Conservation (phyloP, 2,888 invertebrate genomes). For the Xanthorhoe spadicearia region DNA sequence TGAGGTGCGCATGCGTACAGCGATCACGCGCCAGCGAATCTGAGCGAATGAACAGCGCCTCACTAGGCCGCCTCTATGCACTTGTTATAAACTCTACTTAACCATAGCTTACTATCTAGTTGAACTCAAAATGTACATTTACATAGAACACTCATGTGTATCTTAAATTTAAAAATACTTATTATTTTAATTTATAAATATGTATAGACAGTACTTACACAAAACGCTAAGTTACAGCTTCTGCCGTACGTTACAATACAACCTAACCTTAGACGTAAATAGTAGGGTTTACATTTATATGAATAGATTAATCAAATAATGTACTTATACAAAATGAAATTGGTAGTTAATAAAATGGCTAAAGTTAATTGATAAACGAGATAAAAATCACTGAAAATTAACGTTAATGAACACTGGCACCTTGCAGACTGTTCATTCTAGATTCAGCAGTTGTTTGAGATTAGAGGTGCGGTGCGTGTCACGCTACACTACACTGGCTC, state of each 20-base stretch:
- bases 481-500: neutral
- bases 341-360: constrained; percentile 51
- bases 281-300: constrained; percentile 71
- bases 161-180: constrained; percentile 75
- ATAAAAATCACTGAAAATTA: constrained; percentile 43
- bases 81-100: constrained; percentile 48
- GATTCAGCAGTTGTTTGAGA: constrained; percentile 30
- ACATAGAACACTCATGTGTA: constrained; percentile 78
- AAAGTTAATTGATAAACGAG: constrained; percentile 20
- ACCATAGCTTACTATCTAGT: constrained; percentile 66
- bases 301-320: constrained; percentile 61
- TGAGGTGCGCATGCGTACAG: constrained; percentile 27
- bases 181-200: constrained; percentile 77
- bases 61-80: constrained; percentile 49
- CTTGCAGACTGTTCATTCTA: constrained; percentile 62
- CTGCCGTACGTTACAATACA: constrained; percentile 70
- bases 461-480: neutral
- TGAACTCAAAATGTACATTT: constrained; percentile 81
- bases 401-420: constrained; percentile 69
- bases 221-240: constrained; percentile 70
- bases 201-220: constrained; percentile 73
- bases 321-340: constrained; percentile 59
- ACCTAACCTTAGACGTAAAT: constrained; percentile 74
- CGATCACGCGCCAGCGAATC: constrained; percentile 66
- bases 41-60: constrained; percentile 76